Evolutionary conservation across 23 tunicate genomes (phyloP).

Genomic region (Trididemnum nubilum): DNA sequence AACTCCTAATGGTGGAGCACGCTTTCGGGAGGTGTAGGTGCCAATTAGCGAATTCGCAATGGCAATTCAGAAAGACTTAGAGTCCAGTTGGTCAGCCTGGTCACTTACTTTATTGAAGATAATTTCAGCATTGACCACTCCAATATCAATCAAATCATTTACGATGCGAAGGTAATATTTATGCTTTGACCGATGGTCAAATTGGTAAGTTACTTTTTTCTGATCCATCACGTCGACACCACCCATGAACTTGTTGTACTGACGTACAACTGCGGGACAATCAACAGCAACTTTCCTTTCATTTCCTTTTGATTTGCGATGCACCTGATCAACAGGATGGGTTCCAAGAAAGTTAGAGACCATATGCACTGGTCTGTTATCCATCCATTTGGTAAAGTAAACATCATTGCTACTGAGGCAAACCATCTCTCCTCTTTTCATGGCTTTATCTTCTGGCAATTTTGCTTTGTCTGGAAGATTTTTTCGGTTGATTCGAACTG

Average conservation of each 20-base stretch:
- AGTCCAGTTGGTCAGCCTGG: neutral
- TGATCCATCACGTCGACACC: conserved; percentile 14
- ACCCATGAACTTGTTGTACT: conserved; percentile 3
- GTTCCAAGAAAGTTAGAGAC: neutral
- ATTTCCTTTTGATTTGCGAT: neutral
- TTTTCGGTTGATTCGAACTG: conserved; percentile 5
- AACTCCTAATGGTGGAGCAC: neutral
- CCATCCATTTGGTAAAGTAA: conserved; percentile 13
- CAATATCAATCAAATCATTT: neutral
- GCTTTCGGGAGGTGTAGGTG: neutral
- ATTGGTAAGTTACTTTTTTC: conserved; percentile 11
- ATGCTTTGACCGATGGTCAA: neutral
- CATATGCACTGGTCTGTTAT: conserved; percentile 20
- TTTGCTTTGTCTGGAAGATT: neutral
- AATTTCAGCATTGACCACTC: neutral
- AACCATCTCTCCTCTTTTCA: conserved; percentile 7
- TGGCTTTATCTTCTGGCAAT: neutral
- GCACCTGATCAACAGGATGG: neutral
- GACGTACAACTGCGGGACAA: neutral
- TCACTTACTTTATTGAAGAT: neutral
- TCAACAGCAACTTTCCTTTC: neutral
- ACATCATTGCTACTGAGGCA: no score
- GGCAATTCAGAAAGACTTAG: neutral
- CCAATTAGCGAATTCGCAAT: neutral
- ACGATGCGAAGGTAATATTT: conserved; percentile 16